phyloP scores from a whole-genome alignment of 2,888 invertebrate species.

The Molorchus minor region DNA sequence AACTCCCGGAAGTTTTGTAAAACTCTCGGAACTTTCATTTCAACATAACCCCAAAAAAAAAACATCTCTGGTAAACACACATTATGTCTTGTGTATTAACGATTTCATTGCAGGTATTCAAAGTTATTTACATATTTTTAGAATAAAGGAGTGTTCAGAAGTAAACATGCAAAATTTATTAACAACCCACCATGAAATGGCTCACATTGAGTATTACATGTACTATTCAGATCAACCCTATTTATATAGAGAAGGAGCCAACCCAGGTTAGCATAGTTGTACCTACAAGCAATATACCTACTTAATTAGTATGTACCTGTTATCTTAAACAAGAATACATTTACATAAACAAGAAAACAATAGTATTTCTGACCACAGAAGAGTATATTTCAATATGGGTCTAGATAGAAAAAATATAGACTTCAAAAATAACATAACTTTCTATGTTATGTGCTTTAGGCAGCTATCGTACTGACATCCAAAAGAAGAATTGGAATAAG shows the following conservation, averaged over 20 bases:
- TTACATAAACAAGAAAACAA: no score
- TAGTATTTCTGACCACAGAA: no score
- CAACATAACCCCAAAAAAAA: not conserved
- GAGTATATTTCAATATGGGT: no score
- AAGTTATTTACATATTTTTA: conserved; percentile 53
- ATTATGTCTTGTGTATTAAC: not conserved
- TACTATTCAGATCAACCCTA: conserved; percentile 80
- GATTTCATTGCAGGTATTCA: not conserved
- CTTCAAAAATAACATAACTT: no score
- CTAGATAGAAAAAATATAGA: no score
- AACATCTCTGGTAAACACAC: no score
- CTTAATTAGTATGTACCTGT: no score
- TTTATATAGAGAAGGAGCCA: conserved; percentile 81
- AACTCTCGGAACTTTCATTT: not conserved
- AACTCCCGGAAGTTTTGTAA: no score
- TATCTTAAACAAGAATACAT: no score
- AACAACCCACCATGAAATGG: conserved; percentile 85
- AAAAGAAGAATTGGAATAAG: no score
- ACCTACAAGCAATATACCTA: not conserved
- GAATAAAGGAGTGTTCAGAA: conserved; percentile 85
- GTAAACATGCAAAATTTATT: conserved; percentile 80
- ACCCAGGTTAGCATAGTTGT: conserved; percentile 71
- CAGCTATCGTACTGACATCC: no score
- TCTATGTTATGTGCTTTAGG: no score
- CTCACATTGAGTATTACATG: conserved; percentile 82